Conservation (phyloP, 2,113 vertebrate species). For the Isurus oxyrinchus region DNA sequence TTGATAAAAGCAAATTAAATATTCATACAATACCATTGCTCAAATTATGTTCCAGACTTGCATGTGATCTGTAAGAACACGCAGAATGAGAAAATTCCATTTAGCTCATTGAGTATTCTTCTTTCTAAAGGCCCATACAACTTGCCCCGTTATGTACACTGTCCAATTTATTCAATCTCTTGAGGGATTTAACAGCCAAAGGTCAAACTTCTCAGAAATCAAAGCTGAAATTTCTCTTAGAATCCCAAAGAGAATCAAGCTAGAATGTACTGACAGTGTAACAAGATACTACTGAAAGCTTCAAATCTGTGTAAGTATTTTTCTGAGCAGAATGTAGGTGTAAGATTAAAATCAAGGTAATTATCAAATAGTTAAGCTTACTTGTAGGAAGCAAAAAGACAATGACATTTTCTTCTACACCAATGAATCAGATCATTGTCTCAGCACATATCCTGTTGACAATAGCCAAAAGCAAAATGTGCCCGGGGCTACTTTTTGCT, state of each 20-base stretch:
- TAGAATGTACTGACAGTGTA: background rate
- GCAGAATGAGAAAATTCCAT: background rate
- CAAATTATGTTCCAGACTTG: background rate
- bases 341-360: constrained; percentile 14
- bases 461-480: constrained; percentile 13
- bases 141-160: background rate
- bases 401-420: background rate
- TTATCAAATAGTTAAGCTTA: background rate
- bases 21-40: background rate
- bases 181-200: background rate
- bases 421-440: constrained; percentile 26
- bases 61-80: background rate
- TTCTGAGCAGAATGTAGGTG: background rate
- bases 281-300: background rate
- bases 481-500: background rate
- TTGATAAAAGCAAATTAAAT: background rate
- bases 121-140: background rate
- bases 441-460: constrained; percentile 34
- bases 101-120: background rate
- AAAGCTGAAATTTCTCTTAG: background rate
- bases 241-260: constrained; percentile 5
- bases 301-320: background rate
- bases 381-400: background rate
- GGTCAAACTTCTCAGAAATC: constrained; percentile 22
- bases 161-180: background rate